Percentiles rank a stretch among this genome's conserved stretches.
Evolutionary conservation across 1,140 invertebrate species (phyloP).

Genomic region (Brachionus plicatilis): DNA sequence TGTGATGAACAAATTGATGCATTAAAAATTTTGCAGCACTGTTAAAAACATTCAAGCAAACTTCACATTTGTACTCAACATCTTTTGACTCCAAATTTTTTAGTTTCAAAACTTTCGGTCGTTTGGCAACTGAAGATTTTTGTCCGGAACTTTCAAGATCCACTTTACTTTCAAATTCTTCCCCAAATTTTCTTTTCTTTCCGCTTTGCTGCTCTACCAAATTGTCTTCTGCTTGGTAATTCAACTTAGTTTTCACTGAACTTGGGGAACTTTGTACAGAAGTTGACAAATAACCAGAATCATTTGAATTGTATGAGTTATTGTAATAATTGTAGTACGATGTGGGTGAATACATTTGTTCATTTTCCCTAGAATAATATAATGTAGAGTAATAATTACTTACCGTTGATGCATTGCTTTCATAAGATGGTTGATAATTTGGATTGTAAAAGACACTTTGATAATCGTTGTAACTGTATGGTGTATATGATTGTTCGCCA

Average conservation of each 20-base stretch:
- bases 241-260: not conserved
- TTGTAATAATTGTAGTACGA: not conserved
- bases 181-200: not conserved
- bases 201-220: not conserved
- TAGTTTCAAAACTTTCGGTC: not conserved
- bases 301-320: not conserved
- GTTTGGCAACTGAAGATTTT: not conserved
- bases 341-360: not conserved
- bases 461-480: not conserved
- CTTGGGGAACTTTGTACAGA: not conserved
- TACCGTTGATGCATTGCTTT: not conserved
- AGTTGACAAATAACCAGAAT: not conserved
- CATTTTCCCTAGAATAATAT: not conserved
- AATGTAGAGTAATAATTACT: not conserved
- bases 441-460: not conserved
- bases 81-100: conserved; percentile 17
- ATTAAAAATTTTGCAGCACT: conserved; percentile 38
- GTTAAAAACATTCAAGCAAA: not conserved
- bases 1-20: conserved; percentile 23
- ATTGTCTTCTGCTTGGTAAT: not conserved
- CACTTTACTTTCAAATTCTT: not conserved
- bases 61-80: not conserved
- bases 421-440: not conserved
- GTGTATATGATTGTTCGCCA: not conserved
- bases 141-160: not conserved